Evolutionary conservation across 1,140 invertebrate species (phyloP).

Genomic region (Lordiphosa collinella): DNA sequence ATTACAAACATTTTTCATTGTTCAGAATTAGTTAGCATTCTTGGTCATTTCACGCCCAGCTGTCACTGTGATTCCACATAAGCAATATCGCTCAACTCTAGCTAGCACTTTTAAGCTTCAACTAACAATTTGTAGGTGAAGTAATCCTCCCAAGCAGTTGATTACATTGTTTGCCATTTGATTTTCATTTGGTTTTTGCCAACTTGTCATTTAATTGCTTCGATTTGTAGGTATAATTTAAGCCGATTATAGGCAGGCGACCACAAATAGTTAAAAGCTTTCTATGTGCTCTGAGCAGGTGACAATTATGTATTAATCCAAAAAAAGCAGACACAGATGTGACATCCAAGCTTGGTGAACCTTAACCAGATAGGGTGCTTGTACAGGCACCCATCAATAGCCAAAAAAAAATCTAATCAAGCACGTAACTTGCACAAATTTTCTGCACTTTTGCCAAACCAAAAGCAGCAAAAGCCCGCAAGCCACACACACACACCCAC

Average conservation of each 20-base stretch:
- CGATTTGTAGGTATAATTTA: constrained; percentile 58
- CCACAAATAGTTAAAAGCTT: constrained; percentile 71
- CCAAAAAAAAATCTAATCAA: constrained; percentile 62
- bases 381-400: constrained; percentile 43
- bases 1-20: too few species aligned
- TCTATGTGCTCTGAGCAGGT: neutral
- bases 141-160: constrained; percentile 21
- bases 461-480: constrained; percentile 54
- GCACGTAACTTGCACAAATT: constrained; percentile 77
- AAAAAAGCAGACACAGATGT: constrained; percentile 5
- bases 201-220: constrained; percentile 57
- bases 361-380: constrained; percentile 52
- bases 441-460: constrained; percentile 73
- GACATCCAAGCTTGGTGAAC: constrained; percentile 18
- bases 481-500: constrained; percentile 25
- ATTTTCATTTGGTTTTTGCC: constrained; percentile 26
- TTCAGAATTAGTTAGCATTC: too few species aligned
- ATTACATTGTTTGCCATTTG: constrained; percentile 47
- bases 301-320: constrained; percentile 56
- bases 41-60: too few species aligned
- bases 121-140: neutral
- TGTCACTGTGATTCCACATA: too few species aligned
- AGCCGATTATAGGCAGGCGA: constrained; percentile 56
- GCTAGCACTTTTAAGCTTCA: too few species aligned
- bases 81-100: too few species aligned